A percentile compares a stretch with the other conserved stretches of the same genome.
Conservation (phyloP, 2,113 vertebrate species). For the Ranitomeya variabilis region DNA sequence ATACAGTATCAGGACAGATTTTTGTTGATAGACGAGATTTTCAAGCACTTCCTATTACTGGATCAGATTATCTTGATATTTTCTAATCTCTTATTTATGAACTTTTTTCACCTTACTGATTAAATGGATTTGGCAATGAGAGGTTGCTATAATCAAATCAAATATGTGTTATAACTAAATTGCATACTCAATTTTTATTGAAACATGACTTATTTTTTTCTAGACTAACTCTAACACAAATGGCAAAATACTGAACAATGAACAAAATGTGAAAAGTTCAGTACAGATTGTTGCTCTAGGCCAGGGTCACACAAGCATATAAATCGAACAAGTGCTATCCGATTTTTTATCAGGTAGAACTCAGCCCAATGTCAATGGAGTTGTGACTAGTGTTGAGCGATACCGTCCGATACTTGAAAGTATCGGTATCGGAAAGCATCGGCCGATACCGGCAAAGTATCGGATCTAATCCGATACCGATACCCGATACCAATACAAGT, state of each 20-base stretch:
- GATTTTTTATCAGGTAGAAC: no score
- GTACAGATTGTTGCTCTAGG: no score
- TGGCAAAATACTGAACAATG: not conserved
- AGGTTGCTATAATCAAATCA: constrained; percentile 32
- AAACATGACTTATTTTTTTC: not conserved
- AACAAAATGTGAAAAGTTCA: no score
- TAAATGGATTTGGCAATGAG: constrained; percentile 37
- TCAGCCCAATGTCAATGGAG: no score
- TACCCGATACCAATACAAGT: no score
- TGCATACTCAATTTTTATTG: constrained; percentile 10
- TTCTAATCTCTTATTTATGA: constrained; percentile 42
- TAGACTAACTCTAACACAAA: not conserved
- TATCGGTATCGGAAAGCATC: no score
- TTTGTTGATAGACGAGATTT: constrained; percentile 20
- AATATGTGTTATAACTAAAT: constrained; percentile 28
- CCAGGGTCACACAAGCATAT: no score
- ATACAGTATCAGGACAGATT: not conserved
- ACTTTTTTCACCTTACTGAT: constrained; percentile 43
- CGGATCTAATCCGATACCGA: no score
- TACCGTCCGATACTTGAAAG: no score
- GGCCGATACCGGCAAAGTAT: no score
- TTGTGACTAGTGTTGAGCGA: no score
- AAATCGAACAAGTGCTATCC: no score
- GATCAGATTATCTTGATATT: constrained; percentile 40
- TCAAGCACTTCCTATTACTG: constrained; percentile 18